Percentiles rank a stretch among this genome's conserved stretches.
Evolutionary conservation across 92 coral and sea anemone species (phyloP).

Genomic region (Palythoa heliodiscus): DNA sequence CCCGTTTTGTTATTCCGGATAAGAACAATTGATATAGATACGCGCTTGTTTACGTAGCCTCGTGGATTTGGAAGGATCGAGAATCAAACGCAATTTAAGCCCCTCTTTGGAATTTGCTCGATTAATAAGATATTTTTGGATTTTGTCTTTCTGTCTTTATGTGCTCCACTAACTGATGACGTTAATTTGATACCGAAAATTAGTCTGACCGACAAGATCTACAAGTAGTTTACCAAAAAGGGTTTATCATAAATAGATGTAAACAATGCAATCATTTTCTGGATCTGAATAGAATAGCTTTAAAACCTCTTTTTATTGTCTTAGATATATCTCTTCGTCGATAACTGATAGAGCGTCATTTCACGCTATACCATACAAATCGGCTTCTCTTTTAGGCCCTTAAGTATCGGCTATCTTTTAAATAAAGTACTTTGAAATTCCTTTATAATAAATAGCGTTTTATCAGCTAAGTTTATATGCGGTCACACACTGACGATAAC

Average conservation of each 20-base stretch:
- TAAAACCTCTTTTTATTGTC: neutral
- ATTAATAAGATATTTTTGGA: neutral
- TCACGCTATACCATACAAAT: neutral
- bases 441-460: neutral
- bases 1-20: neutral
- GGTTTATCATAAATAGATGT: neutral
- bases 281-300: neutral
- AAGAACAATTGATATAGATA: neutral
- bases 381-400: conserved; percentile 1
- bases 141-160: neutral
- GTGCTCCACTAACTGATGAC: neutral
- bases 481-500: neutral
- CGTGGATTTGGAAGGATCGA: too few relatives aligned
- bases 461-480: neutral
- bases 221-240: neutral
- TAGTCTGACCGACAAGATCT: neutral
- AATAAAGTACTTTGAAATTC: neutral
- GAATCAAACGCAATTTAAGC: too few relatives aligned
- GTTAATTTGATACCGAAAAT: neutral
- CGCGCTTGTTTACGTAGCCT: neutral
- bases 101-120: too few relatives aligned
- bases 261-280: conserved; percentile 4
- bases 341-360: neutral
- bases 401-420: neutral
- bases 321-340: neutral